Evolutionary conservation across 2,113 vertebrate genomes (phyloP), one percentile per base, ranked within the genome.

Genomic region (Daubentonia madagascariensis): DNA sequence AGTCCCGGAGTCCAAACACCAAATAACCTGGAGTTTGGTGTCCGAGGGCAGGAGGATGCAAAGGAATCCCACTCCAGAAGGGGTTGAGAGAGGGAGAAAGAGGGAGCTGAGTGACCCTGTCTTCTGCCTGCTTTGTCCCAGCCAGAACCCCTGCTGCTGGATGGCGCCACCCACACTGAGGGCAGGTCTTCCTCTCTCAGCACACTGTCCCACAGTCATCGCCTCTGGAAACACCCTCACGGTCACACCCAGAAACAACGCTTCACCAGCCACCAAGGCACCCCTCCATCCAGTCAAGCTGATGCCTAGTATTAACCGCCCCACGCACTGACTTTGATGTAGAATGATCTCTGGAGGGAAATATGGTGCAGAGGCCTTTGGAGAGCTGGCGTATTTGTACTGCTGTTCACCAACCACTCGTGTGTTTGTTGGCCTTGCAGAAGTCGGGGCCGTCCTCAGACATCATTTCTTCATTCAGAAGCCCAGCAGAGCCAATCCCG

Each of bases 401-500:
- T 2, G 0, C 61, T 54, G 61, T 30, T 59, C 11, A 3, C 75
- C 0, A 0, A 6, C 22, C 45, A 30, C n/a, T 32, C 5, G 2
- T 68, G 20, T 32, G 50, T 72, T 50, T 80, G 37, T 2, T 20
- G 72, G n/a, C 61, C 61, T 52, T 43, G 48, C 16, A 17, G 72
- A 80, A 59, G 84, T 22, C 50, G 1, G 1, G 30, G 30, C 1
- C 40, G 23, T 70, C 3, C 57, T 68, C 10, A 5, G 48, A 87
- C 17, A 25, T 18, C 37, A 14, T 12, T 85, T 79, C 12, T n/a
- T 50, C 43, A 22, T 30, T 32, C 63, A 37, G 40, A 40, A 22
- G 75, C 40, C 73, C 11, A 6, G 50, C 63, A 80, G 84, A 54
- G 40, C 11, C 0, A 17, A 57, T 6, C 32, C 30, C 1, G 0